Evolutionary conservation across 1,140 invertebrate species (phyloP).

Genomic region (Atta texana): DNA sequence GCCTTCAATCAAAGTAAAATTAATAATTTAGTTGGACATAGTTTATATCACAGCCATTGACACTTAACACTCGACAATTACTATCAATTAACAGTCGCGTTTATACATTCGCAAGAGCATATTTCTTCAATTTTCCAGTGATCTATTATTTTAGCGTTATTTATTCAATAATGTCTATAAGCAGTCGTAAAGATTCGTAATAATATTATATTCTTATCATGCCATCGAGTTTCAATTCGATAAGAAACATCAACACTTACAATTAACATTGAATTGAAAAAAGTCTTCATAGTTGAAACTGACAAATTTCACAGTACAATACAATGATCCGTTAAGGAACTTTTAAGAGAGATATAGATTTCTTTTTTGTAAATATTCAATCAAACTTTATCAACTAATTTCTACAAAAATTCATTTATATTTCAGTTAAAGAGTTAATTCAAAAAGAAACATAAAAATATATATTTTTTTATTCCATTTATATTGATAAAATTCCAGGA

Average conservation of each 20-base stretch:
- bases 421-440: neutral
- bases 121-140: neutral
- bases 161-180: neutral
- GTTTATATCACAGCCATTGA: slow-evolving; percentile 41
- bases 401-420: neutral
- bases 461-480: neutral
- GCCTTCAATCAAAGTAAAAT: slow-evolving; percentile 8
- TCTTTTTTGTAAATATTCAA: neutral
- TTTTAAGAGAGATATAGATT: neutral
- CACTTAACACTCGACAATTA: slow-evolving; percentile 25
- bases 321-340: neutral
- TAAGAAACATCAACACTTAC: neutral
- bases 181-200: neutral
- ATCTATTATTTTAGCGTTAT: neutral
- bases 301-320: neutral
- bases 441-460: neutral
- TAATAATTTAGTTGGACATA: slow-evolving; percentile 20
- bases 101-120: neutral
- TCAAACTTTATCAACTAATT: neutral
- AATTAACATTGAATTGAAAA: slow-evolving; percentile 18
- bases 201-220: neutral
- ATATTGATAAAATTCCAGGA: neutral
- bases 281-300: neutral
- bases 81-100: neutral
- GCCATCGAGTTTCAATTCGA: neutral